Evolutionary conservation across 2,113 vertebrate genomes (phyloP).

Genomic region (Megaceryle torquata): DNA sequence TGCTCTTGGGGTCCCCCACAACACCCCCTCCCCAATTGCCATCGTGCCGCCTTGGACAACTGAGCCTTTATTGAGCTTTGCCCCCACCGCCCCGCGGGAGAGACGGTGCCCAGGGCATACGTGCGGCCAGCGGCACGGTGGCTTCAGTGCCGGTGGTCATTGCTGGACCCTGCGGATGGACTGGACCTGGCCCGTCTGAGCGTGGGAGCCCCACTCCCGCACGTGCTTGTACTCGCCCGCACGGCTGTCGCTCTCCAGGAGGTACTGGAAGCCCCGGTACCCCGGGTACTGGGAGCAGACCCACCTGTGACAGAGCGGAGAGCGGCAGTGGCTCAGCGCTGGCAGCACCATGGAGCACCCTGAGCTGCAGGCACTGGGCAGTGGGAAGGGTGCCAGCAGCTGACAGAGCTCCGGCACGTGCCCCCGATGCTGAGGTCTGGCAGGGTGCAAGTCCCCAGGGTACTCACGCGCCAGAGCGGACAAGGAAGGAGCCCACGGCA

Average conservation of each 20-base stretch:
- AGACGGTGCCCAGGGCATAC: background rate
- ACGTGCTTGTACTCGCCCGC: constrained; percentile 90
- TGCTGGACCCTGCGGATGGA: constrained; percentile 93
- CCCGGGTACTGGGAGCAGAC: constrained; percentile 94
- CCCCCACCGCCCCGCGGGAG: accelerated
- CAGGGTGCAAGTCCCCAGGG: background rate
- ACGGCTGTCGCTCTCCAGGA: constrained; percentile 90
- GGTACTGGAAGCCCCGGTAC: constrained; percentile 92
- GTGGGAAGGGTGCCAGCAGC: background rate
- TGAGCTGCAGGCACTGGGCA: accelerated
- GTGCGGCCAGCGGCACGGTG: accelerated
- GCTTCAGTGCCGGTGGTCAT: constrained; percentile 47
- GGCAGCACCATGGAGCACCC: background rate
- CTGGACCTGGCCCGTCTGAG: constrained; percentile 91
- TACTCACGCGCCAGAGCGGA: constrained; percentile 90
- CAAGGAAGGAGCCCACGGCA: constrained; percentile 86
- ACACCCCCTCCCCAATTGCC: background rate
- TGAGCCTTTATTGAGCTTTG: constrained; percentile 57
- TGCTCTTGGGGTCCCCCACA: accelerated
- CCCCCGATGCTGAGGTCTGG: accelerated
- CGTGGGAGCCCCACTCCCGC: constrained; percentile 89
- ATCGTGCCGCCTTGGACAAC: background rate
- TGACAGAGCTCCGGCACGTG: background rate
- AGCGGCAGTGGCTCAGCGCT: background rate
- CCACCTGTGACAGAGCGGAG: constrained; percentile 74